Conservation (phyloP, 2,113 vertebrate species). For the Ivindomyrus marchei region DNA sequence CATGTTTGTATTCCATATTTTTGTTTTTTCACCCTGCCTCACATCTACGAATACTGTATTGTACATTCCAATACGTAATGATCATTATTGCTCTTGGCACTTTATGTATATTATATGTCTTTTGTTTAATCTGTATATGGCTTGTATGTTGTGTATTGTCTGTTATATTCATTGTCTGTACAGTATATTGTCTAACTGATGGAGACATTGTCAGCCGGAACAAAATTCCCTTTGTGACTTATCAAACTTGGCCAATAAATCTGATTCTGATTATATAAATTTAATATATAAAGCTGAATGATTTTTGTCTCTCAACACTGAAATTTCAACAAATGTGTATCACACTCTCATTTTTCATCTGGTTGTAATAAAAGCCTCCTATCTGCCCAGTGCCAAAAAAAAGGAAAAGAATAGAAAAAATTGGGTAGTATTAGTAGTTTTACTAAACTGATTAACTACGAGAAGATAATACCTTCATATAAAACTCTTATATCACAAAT, state of each 20-base stretch:
- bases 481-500: not conserved
- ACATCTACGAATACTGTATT: not conserved
- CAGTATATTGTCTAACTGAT: not conserved
- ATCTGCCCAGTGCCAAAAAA: not conserved
- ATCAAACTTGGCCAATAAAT: not conserved
- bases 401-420: not conserved
- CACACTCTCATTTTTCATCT: not conserved
- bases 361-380: not conserved
- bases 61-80: not conserved
- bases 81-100: not conserved
- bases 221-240: not conserved
- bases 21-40: not conserved
- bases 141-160: not conserved
- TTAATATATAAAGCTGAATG: not conserved
- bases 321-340: not conserved
- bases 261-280: not conserved
- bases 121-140: not conserved
- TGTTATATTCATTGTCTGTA: not conserved
- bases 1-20: not conserved
- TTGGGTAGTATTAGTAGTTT: not conserved
- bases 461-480: not conserved
- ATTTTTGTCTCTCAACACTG: not conserved
- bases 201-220: not conserved
- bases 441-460: not conserved
- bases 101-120: not conserved